Base-by-base conservation (phyloP, 2,113 vertebrate genomes). In the Sinosuthora webbiana region DNA sequence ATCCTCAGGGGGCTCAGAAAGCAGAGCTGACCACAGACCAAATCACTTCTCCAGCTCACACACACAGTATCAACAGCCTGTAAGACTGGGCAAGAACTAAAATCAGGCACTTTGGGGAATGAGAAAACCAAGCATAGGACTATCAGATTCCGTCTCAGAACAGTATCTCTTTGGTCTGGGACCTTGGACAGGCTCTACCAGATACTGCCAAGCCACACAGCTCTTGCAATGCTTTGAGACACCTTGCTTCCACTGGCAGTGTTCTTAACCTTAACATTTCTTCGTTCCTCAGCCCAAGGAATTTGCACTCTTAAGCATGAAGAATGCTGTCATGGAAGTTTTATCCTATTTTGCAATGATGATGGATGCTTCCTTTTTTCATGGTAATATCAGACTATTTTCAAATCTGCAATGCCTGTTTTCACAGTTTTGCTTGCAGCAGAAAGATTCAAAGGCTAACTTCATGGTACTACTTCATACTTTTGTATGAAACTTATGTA, bases 41-140 rank as follows among this genome's bases (percentile, higher is more conserved):
- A 90, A 60, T 49, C 12, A 67, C 6, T 81, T 70, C 14, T 65
- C 21, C 30, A 63, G 59, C 11, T 83, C 37, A 47, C 44, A 56
- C 2, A 15, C 5, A 41, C 6, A 42, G 1, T 35, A 62, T 17
- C 19, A 70, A 39, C 5, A 45, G 9, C 9, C 7, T 67, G 39
- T 33, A 71, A 75, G n/a, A 70, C 1, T 31, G 35, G 42, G 31
- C 2, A 33, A 82, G 37, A n/a, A 87, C 16, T 55, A 86, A 75
- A 81, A 63, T 63, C 56, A 87, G 52, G 37, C 14, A 15, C 57
- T 67, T 64, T 7, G 3, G 9, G 31, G 13, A 87, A 64, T 1
- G 2, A 67, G 1, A 55, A 70, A 45, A 41, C 20, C 33, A 87
- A 80, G 14, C 0, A 0, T 2, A 81, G 35, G 12, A 67, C 37